Conservation (phyloP, 2,888 invertebrate species). For the Seira musarum region DNA sequence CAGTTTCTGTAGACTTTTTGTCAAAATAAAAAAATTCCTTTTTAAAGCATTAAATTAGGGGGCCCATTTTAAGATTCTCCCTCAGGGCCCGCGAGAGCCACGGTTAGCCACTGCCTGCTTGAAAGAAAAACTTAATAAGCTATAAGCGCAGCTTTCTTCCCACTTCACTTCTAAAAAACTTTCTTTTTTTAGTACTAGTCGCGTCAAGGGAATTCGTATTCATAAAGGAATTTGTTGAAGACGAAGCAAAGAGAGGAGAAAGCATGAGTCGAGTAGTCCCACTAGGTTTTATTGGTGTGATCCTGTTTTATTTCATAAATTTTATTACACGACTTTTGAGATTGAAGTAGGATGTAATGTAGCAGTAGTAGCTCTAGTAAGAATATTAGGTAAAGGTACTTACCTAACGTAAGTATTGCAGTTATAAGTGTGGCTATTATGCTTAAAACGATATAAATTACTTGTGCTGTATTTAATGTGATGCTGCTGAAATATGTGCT, state of each 20-base stretch:
- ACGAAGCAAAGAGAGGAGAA: neutral
- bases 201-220: neutral
- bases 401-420: too few species aligned
- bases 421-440: neutral
- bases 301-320: conserved; percentile 10
- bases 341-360: neutral
- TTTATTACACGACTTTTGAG: neutral
- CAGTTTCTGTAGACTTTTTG: too few species aligned
- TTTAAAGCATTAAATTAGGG: too few species aligned
- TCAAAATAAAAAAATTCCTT: too few species aligned
- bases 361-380: too few species aligned
- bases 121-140: conserved; percentile 7
- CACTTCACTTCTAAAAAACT: too few species aligned
- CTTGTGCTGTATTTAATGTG: too few species aligned
- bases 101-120: too few species aligned
- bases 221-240: neutral
- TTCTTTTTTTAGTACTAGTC: neutral
- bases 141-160: too few species aligned
- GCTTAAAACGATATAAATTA: neutral
- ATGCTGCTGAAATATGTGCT: neutral
- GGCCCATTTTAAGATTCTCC: too few species aligned
- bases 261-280: neutral
- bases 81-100: too few species aligned
- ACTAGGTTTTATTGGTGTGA: neutral
- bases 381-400: too few species aligned